Conservation (phyloP, 1,140 invertebrate species). For the Octopus sinensis region DNA sequence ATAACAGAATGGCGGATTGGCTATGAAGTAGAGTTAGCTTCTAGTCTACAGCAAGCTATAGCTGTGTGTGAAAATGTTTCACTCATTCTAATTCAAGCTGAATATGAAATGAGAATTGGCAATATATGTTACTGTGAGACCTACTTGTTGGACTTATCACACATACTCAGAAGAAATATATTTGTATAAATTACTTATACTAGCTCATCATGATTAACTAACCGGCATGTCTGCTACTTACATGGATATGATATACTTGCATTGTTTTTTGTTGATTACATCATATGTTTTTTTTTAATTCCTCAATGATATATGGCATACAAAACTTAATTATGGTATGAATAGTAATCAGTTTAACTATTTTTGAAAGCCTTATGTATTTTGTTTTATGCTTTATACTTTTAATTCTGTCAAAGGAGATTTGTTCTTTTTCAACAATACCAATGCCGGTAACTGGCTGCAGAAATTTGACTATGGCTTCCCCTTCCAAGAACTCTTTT, state of each 20-base stretch:
- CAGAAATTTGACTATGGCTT: neutral
- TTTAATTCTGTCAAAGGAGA: neutral
- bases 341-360: no score
- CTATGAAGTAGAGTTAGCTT: constrained; percentile 7
- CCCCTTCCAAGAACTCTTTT: neutral
- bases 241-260: neutral
- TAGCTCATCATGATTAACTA: neutral
- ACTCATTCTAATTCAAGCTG: neutral
- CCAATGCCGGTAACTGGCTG: constrained; percentile 1
- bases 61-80: neutral
- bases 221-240: neutral
- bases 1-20: constrained; percentile 9
- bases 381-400: neutral
- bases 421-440: neutral
- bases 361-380: neutral
- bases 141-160: constrained; percentile 8
- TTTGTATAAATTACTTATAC: no score
- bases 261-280: neutral
- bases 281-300: no score
- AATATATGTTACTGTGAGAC: constrained; percentile 2
- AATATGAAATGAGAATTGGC: constrained; percentile 1
- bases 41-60: constrained; percentile 4
- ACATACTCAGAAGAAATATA: no score
- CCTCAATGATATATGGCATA: no score
- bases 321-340: no score